Percentiles rank a stretch among this genome's conserved stretches.
Conservation (phyloP, 2,113 vertebrate genomes). For the Mormyrus iriodes region DNA sequence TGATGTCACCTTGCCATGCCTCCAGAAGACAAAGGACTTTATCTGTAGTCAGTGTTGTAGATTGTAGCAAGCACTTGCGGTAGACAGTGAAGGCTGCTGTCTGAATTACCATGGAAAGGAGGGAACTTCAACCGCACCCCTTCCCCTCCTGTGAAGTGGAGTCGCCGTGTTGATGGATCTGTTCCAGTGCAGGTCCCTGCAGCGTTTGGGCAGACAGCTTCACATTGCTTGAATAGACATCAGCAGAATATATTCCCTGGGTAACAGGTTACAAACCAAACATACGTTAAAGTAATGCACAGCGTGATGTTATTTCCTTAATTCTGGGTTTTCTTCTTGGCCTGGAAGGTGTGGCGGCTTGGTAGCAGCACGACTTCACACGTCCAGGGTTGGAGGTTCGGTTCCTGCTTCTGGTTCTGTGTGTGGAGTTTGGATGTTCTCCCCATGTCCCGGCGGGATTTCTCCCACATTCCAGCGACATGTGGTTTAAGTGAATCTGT, state of each 20-base stretch:
- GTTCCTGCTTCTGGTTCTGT: background rate
- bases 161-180: slow-evolving; percentile 36
- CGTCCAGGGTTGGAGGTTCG: background rate
- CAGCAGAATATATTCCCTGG: background rate
- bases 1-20: background rate
- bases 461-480: background rate
- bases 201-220: slow-evolving; percentile 17
- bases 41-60: background rate
- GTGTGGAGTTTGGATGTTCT: background rate
- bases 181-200: slow-evolving; percentile 28
- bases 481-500: background rate
- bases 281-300: background rate
- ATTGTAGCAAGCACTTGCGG: background rate
- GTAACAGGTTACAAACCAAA: background rate
- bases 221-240: background rate
- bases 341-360: background rate
- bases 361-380: background rate
- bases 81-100: background rate
- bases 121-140: background rate
- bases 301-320: background rate
- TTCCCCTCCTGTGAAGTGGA: slow-evolving; percentile 32
- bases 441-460: background rate
- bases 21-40: background rate
- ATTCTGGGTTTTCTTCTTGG: background rate
- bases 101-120: background rate